Evolutionary conservation across 2,797 vertebrate species (phyloP), one percentile per base, ranked within the genome.

Genomic region (Furcifer pardalis): DNA sequence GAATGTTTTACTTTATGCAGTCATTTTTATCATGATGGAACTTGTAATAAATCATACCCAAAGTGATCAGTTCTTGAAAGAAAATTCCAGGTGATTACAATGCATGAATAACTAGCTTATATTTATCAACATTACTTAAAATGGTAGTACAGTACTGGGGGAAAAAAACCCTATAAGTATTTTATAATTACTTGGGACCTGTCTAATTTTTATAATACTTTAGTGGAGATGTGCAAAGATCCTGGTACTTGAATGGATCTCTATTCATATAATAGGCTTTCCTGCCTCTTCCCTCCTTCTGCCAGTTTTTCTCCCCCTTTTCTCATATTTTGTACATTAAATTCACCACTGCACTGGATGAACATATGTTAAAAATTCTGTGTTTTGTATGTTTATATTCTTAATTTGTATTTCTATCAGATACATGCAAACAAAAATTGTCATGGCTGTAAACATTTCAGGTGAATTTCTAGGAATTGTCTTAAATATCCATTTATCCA

Each of bases 401-500:
- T 42, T 4, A 27, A 3, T n/a, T 0, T 7, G 49, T 78, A 62
- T 0, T 13, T 10, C 7, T 59, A 44, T 84, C 84, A 63, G 86
- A 84, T 68, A 85, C 79, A 52, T 83, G 68, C 82, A 77, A 82
- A 63, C 56, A 15, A 59, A 83, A 66, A 69, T 44, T 66, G 56
- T 66, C 72, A 79, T 79, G 65, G 32, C 44, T 85, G 13, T 86
- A 89, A 81, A 76, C 83, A 90, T 95, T 94, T 94, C 84, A 79
- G 93, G 92, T 93, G 87, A 87, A 87, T 93, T 77, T 87, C 86
- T 83, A 92, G 94, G 79, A 84, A 87, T 91, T 90, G 78, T 75
- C 90, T 91, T 93, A 96, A 79, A 93, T 95, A 95, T 94, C 88
- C 92, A 94, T 95, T 94, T 86, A 93, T 95, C 94, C 95, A 86